Evolutionary conservation across 1,140 invertebrate genomes (phyloP).

Genomic region (Homarus americanus): DNA sequence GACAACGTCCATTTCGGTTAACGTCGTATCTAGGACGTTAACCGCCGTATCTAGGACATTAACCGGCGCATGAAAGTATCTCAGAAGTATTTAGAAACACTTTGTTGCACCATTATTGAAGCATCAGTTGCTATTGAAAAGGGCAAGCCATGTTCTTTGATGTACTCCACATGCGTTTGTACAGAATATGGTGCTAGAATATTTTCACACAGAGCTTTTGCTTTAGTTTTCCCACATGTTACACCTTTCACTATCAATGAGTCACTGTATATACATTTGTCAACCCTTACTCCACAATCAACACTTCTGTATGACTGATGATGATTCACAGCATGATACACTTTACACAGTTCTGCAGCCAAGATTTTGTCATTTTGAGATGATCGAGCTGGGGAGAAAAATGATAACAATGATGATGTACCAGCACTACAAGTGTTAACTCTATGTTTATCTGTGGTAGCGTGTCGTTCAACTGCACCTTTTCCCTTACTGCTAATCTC

Average conservation of each 20-base stretch:
- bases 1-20: too few species aligned
- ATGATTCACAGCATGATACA: constrained; percentile 35
- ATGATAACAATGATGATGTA: too few species aligned
- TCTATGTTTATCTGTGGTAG: too few species aligned
- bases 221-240: constrained; percentile 1
- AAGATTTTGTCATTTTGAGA: too few species aligned
- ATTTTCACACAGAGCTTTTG: constrained; percentile 23
- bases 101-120: constrained; percentile 8
- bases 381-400: too few species aligned
- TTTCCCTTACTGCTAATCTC: too few species aligned
- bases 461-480: too few species aligned
- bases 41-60: too few species aligned
- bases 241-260: constrained; percentile 8
- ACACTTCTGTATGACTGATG: constrained; percentile 27
- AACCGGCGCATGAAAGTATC: constrained; percentile 40
- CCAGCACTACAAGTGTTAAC: too few species aligned
- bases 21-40: too few species aligned
- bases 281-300: constrained; percentile 13
- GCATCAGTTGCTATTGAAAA: constrained; percentile 42
- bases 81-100: constrained; percentile 39
- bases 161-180: constrained; percentile 20
- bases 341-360: too few species aligned
- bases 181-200: constrained; percentile 28
- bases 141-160: constrained; percentile 28
- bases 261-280: constrained; percentile 11